Evolutionary conservation across 2,113 vertebrate species (phyloP), one percentile per base, ranked within the genome.

Genomic region (Cololabis saira): DNA sequence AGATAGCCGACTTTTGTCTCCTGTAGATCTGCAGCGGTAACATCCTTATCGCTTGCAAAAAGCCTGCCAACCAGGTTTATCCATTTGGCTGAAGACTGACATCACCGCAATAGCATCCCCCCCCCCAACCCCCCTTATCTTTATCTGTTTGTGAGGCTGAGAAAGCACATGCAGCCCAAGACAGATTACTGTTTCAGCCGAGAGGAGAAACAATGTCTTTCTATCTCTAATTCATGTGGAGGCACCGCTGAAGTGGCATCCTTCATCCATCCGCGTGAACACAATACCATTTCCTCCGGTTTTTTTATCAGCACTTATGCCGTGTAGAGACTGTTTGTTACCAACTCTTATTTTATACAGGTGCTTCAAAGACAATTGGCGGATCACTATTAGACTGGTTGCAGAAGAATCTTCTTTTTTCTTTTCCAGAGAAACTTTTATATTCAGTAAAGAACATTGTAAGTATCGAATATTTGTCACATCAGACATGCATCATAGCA

Each of bases 61-160:
- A 80, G 76, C 71, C 84, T 65, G 70, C 75, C 81, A 71, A 83
- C 71, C 71, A 73, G 78, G 86, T 88, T 85, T 85, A 89, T 86
- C 83, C 81, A 52, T 87, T 85, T 74, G 87, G 87, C 74, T 78
- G 80, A 87, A 80, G 80, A 70, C 81, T 86, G 86, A 83, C 86
- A 78, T 84, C 72, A 84, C 74, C 27, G 67, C 83, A 49, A 13
- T 45, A 44, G 58, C 55, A 37, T 67, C 63, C 63, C 66, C 44
- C 22, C 76, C 67, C 48, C 10, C 17, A 3, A 12, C 6, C 21
- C 48, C n/a, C n/a, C n/a, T n/a, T n/a, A 19, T 75, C 83, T 72
- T 60, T 14, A 71, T 79, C 81, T 80, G 66, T 71, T 71, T 73
- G 61, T 37, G 67, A 67, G 71, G 74, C 73, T n/a, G 69, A 67